These are phyloP conservation scores for Odiellus spinosus DNA, from an alignment of 2,888 invertebrate genomes.

Conservation along the genomic window DNA sequence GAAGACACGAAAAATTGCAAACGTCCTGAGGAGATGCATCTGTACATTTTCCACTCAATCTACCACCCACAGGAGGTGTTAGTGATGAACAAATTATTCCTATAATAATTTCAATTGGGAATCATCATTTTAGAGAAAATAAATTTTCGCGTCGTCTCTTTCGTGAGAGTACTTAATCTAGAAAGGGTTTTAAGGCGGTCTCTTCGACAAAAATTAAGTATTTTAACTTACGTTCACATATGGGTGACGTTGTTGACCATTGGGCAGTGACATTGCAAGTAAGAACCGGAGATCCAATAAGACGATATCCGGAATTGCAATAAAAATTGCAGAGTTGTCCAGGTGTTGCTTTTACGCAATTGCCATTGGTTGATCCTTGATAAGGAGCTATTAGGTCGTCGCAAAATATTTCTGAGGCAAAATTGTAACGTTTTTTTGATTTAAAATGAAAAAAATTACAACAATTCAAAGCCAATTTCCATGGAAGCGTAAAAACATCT, in stretches of 20 bases:
- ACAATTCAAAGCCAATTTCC: no score
- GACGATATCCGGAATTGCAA: not conserved
- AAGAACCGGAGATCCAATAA: slow-evolving; percentile 41
- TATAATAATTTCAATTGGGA: no score
- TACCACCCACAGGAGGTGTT: not conserved
- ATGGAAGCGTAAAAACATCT: no score
- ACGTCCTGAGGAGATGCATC: not conserved
- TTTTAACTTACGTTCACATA: slow-evolving; percentile 39
- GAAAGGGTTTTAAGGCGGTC: no score
- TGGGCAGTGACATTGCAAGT: slow-evolving; percentile 72
- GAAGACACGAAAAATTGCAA: not conserved
- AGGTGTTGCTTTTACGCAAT: not conserved
- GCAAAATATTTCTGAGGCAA: not conserved
- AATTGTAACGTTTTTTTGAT: no score
- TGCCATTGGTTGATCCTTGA: not conserved
- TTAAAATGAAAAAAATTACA: no score
- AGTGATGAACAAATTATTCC: not conserved
- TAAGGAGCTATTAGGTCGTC: not conserved
- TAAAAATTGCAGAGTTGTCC: not conserved
- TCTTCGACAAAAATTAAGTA: no score
- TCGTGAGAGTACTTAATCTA: no score
- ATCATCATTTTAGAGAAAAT: no score
- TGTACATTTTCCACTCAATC: not conserved
- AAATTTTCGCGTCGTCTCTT: no score
- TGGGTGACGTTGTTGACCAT: slow-evolving; percentile 71